These are phyloP conservation scores for Hypsibius dujardini DNA, from an alignment of 1,140 invertebrate genomes.

Conservation along the genomic window DNA sequence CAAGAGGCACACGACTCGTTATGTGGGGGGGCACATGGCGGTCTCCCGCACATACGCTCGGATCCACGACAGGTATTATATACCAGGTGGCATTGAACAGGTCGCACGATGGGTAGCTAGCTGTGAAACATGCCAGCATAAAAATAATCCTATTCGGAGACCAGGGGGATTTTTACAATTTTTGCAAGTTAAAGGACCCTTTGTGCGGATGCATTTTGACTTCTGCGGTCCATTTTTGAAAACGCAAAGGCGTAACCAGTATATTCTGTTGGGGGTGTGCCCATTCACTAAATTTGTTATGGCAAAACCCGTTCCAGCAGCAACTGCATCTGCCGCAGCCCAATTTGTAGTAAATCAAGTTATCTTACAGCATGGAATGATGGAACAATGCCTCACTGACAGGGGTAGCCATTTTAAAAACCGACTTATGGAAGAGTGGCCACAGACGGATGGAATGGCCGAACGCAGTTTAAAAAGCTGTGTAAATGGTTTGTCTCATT, in stretches of 20 bases:
- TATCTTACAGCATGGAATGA: neutral
- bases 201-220: neutral
- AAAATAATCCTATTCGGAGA: neutral
- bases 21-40: too few relatives aligned
- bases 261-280: constrained; percentile 4
- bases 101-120: neutral
- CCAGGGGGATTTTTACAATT: neutral
- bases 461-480: neutral
- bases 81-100: neutral
- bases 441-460: neutral
- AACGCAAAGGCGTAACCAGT: neutral
- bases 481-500: neutral
- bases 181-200: neutral
- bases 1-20: too few relatives aligned
- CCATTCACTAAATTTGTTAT: constrained; percentile 2
- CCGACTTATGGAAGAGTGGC: neutral
- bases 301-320: neutral
- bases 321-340: neutral
- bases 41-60: neutral
- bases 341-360: neutral
- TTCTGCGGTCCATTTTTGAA: neutral
- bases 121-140: neutral
- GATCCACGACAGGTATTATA: neutral
- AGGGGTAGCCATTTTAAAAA: neutral
- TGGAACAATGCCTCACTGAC: neutral